A percentile compares a stretch with the other conserved stretches of the same genome.
These are phyloP conservation scores for Aramus guarauna DNA, from an alignment of 2,113 vertebrate genomes.

Conservation along the genomic window DNA sequence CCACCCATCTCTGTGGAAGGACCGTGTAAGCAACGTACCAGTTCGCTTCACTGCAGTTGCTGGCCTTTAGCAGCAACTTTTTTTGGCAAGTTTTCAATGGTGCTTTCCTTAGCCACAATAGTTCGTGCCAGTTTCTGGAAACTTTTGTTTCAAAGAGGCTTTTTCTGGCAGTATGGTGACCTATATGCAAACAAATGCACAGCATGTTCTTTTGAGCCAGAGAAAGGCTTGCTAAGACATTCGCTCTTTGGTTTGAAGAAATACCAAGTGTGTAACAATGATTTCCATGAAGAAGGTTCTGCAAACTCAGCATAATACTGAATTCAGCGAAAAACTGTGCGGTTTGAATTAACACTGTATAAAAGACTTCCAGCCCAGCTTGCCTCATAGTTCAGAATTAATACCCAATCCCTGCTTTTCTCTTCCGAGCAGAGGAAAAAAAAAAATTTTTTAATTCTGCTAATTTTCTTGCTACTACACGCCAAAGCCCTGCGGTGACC, in stretches of 20 bases:
- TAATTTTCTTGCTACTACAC: neutral
- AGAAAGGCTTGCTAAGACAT: conserved; percentile 75
- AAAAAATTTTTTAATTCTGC: neutral
- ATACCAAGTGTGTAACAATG: conserved; percentile 72
- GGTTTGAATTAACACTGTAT: conserved; percentile 29
- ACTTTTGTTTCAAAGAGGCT: conserved; percentile 64
- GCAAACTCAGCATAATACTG: conserved; percentile 69
- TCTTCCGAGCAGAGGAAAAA: neutral
- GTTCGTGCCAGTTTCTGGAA: conserved; percentile 71
- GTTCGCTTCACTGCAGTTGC: neutral
- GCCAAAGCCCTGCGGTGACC: neutral
- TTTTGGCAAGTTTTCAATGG: conserved; percentile 46
- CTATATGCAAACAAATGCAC: conserved; percentile 59
- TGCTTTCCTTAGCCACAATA: conserved; percentile 67
- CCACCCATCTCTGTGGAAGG: neutral
- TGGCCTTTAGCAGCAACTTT: conserved; percentile 62
- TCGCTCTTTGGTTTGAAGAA: conserved; percentile 71
- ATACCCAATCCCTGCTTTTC: neutral
- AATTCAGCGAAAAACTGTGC: conserved; percentile 68
- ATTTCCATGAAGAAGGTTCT: conserved; percentile 74
- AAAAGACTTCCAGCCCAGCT: conserved; percentile 12
- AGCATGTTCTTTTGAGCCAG: conserved; percentile 71
- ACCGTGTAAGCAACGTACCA: neutral
- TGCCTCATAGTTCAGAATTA: conserved; percentile 10
- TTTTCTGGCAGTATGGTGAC: conserved; percentile 65